These are phyloP conservation scores for Psettodes erumei DNA, from an alignment of 2,113 vertebrate genomes.

Conservation along the genomic window DNA sequence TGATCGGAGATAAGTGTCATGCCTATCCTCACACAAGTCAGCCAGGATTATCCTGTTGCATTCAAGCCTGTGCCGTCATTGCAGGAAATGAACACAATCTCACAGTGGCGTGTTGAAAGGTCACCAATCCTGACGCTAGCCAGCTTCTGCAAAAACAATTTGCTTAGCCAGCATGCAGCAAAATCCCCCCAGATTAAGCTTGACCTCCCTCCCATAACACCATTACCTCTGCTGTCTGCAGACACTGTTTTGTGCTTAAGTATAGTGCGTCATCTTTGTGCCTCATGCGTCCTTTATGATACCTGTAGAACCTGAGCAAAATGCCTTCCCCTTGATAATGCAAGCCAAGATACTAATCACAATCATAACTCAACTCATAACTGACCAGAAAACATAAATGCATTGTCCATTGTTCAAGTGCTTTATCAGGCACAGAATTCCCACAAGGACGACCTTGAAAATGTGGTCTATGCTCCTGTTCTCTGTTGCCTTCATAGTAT, in stretches of 20 bases:
- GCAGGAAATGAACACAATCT: conserved; percentile 59
- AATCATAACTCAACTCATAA: background rate
- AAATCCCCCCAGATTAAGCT: conserved; percentile 50
- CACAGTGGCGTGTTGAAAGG: conserved; percentile 32
- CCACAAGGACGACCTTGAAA: background rate
- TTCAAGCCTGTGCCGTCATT: conserved; percentile 65
- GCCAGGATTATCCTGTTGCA: conserved; percentile 66
- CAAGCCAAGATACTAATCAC: background rate
- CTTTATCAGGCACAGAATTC: background rate
- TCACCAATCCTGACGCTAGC: conserved; percentile 36
- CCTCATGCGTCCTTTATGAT: conserved; percentile 1
- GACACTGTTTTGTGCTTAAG: conserved; percentile 24
- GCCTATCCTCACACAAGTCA: conserved; percentile 61
- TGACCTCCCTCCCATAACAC: conserved; percentile 49
- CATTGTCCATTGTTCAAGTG: background rate
- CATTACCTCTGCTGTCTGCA: conserved; percentile 33
- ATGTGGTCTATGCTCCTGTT: background rate
- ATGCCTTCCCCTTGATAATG: background rate
- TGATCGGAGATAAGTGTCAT: conserved; percentile 58
- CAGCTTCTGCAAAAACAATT: conserved; percentile 33
- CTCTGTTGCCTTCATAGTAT: background rate
- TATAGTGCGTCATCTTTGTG: conserved; percentile 22
- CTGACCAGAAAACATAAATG: background rate
- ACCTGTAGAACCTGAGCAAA: background rate
- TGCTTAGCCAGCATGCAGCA: conserved; percentile 7